A percentile compares a stretch with the other conserved stretches of the same genome.
Evolutionary conservation across 1,140 invertebrate genomes (phyloP).

Genomic region (Batillaria attramentaria): DNA sequence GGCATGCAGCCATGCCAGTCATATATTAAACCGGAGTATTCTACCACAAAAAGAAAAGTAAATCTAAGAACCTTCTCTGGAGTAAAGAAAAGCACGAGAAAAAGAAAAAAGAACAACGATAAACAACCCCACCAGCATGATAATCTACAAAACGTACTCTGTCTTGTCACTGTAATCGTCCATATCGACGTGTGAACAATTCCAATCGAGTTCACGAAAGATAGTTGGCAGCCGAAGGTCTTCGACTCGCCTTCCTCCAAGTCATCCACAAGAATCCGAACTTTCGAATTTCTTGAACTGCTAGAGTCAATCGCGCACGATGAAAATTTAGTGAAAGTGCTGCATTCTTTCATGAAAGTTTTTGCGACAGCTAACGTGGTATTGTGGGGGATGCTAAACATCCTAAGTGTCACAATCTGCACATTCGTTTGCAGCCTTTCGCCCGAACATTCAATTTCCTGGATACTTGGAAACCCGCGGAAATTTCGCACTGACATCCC

Average conservation of each 20-base stretch:
- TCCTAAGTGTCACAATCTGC: not conserved
- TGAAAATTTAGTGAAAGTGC: slow-evolving; percentile 6
- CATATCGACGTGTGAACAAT: too few relatives aligned
- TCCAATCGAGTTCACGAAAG: too few relatives aligned
- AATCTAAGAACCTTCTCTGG: too few relatives aligned
- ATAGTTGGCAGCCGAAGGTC: slow-evolving; percentile 31
- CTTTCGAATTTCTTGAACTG: not conserved
- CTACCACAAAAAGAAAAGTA: too few relatives aligned
- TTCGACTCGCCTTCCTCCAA: slow-evolving; percentile 16
- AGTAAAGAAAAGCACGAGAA: too few relatives aligned
- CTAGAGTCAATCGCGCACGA: slow-evolving; percentile 4
- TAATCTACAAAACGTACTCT: too few relatives aligned
- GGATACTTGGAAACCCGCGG: slow-evolving; percentile 6
- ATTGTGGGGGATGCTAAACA: not conserved
- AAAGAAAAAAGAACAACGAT: too few relatives aligned
- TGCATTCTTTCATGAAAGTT: slow-evolving; percentile 1
- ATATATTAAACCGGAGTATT: too few relatives aligned
- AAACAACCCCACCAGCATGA: too few relatives aligned
- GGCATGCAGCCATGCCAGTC: too few relatives aligned
- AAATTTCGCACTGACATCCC: slow-evolving; percentile 20
- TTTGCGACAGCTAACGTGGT: not conserved
- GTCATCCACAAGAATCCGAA: slow-evolving; percentile 22
- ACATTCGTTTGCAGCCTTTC: not conserved
- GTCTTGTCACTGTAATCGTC: too few relatives aligned
- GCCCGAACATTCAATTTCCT: slow-evolving; percentile 25